Conservation (phyloP, 2,888 invertebrate species). For the Cactoblastis cactorum region DNA sequence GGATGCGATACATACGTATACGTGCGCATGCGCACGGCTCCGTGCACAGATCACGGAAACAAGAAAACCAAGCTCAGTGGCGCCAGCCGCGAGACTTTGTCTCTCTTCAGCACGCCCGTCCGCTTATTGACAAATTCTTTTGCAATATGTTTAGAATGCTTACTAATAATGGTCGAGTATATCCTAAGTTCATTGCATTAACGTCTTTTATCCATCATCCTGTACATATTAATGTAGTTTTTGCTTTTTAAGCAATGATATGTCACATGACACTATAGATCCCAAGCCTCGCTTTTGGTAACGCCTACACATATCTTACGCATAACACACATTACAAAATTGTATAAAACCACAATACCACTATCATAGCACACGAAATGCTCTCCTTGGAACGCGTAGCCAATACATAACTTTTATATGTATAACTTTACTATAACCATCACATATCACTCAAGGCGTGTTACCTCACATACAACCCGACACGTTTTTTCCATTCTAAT, state of each 20-base stretch:
- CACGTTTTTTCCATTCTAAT: neutral
- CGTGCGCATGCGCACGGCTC: slow-evolving; percentile 32
- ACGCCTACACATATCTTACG: slow-evolving; percentile 12
- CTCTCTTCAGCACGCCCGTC: neutral
- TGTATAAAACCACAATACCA: slow-evolving; percentile 13
- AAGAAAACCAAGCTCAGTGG: slow-evolving; percentile 16
- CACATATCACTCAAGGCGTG: slow-evolving; percentile 13
- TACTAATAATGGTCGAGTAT: neutral
- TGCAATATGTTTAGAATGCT: neutral
- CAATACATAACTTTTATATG: slow-evolving; percentile 9
- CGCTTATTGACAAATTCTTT: neutral
- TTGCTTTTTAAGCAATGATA: neutral
- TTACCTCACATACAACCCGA: neutral
- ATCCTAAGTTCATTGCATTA: neutral
- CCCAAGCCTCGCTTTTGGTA: slow-evolving; percentile 21
- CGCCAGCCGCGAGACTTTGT: slow-evolving; percentile 7
- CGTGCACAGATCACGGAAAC: slow-evolving; percentile 32
- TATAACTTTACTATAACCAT: slow-evolving; percentile 11
- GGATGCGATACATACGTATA: slow-evolving; percentile 37
- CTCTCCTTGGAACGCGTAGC: slow-evolving; percentile 13
- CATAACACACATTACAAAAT: slow-evolving; percentile 13
- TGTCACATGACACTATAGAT: neutral
- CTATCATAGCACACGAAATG: slow-evolving; percentile 12
- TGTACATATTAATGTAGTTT: neutral
- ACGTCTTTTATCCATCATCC: neutral